Base-by-base conservation (phyloP, 2,113 vertebrate genomes). In the Bucco capensis region DNA sequence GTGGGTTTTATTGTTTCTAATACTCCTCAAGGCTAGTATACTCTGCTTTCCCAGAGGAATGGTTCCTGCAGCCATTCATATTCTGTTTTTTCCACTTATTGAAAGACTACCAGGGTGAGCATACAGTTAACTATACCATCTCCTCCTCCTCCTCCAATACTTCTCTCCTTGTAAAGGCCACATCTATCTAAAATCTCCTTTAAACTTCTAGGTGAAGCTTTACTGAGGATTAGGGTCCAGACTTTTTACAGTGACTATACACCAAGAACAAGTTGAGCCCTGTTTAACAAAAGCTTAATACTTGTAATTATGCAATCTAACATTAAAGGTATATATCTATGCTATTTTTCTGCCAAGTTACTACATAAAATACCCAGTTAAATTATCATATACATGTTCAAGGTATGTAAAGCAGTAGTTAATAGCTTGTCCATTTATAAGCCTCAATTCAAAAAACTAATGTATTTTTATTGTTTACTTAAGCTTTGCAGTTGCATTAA, bases 381-480 rank as follows among this genome's bases (percentile, higher is more conserved):
- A 89, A 96, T 94, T 90, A 96, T 58, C 33, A 42, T 91, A 95
- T 83, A 92, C 31, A 57, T 69, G 90, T 95, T 96, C 86, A 94
- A 94, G 80, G 91, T 90, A 95, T 85, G 86, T 72, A 95, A 96
- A 94, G 89, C 58, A 94, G 92, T 56, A 97, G 91, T 76, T 88
- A 94, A 93, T 56, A 97, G 91, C 74, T 88, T 51, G 69, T 85
- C 96, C 86, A 91, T 96, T 95, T 97, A 86, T 92, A 97, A 97
- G 91, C 49, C 54, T 82, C 67, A 84, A 66, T 93, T 96, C 70
- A 92, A 96, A 95, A 97, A 94, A 85, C 54, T 89, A 95, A 96
- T 85, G 83, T 89, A 93, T 77, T 93, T 78, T 96, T 95, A 96
- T 94, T 95, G 91, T 96, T 97, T 96, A 96, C 78, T 96, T 96